phyloP scores from a whole-genome alignment of 2,113 vertebrate species.

The Podarcis raffonei region DNA sequence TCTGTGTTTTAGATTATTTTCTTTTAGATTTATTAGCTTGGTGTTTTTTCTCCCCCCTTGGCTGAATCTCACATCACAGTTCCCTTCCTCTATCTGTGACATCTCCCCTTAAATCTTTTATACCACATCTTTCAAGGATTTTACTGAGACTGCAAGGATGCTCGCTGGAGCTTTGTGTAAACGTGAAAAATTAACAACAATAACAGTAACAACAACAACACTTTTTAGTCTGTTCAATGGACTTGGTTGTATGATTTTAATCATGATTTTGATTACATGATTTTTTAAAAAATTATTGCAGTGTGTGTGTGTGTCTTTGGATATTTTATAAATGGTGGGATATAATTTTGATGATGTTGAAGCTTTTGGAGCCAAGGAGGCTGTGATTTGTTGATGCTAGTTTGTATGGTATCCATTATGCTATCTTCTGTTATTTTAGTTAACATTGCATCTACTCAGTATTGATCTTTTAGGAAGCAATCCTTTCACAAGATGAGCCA shows the following conservation, averaged over 20 bases:
- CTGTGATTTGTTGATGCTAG: too few relatives aligned
- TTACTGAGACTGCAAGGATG: slow-evolving; percentile 7
- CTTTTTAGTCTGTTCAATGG: neutral
- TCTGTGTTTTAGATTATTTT: slow-evolving; percentile 61
- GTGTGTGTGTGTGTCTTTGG: neutral
- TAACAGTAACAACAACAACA: neutral
- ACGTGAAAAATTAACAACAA: neutral
- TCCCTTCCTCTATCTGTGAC: slow-evolving; percentile 32
- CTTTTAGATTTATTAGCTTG: slow-evolving; percentile 59
- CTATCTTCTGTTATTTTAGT: too few relatives aligned
- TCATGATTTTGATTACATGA: neutral
- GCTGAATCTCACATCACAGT: slow-evolving; percentile 47
- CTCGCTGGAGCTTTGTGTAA: neutral
- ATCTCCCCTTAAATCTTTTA: slow-evolving; percentile 32
- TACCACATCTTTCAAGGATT: slow-evolving; percentile 11
- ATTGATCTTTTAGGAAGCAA: too few relatives aligned
- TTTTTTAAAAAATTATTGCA: neutral
- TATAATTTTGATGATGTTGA: neutral
- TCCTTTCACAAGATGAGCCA: too few relatives aligned
- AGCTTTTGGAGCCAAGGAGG: neutral
- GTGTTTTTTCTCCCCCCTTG: slow-evolving; percentile 6
- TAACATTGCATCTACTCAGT: too few relatives aligned
- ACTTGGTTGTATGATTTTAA: neutral
- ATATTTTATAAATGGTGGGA: neutral
- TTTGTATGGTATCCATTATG: too few relatives aligned